Evolutionary conservation across 2,113 vertebrate species (phyloP).

Genomic region (Columba janthina): DNA sequence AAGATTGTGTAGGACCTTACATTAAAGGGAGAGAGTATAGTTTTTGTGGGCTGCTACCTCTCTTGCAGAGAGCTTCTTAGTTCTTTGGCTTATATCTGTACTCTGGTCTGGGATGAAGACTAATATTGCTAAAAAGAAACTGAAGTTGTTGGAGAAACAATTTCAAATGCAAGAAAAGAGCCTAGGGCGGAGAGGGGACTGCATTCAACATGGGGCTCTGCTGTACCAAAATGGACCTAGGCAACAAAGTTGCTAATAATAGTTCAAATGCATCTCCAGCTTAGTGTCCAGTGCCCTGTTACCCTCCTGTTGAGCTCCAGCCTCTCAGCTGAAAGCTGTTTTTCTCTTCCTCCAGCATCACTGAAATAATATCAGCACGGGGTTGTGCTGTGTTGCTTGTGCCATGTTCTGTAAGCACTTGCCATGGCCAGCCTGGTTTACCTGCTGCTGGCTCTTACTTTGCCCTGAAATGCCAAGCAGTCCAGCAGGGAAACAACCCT

Average conservation of each 20-base stretch:
- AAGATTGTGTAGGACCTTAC: not conserved
- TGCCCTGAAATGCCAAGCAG: not conserved
- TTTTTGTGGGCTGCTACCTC: not conserved
- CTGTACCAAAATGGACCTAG: not conserved
- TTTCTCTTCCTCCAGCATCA: not conserved
- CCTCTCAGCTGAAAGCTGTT: not conserved
- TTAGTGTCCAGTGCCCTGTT: not conserved
- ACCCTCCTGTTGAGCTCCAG: not conserved
- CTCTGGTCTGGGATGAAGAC: not conserved
- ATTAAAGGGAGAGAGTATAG: not conserved
- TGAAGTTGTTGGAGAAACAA: not conserved
- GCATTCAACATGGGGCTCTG: fast-evolving
- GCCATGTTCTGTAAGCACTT: not conserved
- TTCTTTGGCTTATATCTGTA: not conserved
- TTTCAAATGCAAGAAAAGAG: not conserved
- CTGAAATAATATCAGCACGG: not conserved
- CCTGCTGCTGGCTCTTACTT: not conserved
- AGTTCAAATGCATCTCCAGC: not conserved
- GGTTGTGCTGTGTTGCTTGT: not conserved
- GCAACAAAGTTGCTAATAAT: not conserved
- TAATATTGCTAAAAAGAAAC: not conserved
- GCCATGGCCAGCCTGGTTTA: not conserved
- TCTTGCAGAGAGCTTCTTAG: not conserved
- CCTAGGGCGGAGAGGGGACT: fast-evolving
- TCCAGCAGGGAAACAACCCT: not conserved